Evolutionary conservation across 2,113 vertebrate genomes (phyloP), one percentile per base, ranked within the genome.

Genomic region (Cyanistes caeruleus): DNA sequence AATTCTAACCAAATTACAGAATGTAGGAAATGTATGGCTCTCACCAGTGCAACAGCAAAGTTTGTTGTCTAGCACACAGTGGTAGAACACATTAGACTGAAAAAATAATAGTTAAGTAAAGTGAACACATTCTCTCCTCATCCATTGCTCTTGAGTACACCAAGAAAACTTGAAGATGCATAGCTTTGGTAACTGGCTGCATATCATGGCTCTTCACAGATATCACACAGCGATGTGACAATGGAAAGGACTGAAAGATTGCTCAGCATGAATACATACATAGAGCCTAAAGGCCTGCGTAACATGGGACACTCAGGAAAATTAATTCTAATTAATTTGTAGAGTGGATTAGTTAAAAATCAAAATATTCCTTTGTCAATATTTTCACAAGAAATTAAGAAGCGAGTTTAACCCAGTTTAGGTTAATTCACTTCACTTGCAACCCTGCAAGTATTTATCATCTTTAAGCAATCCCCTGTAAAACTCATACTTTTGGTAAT

Each of bases 401-500:
- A 46, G 52, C 0, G 0, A 84, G 30, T 93, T 93, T 93, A 93
- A 93, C 39, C 74, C 39, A 48, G 15, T 89, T 97, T 90, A 93
- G 31, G 21, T 88, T 93, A 92, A 88, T 92, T 94, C 60, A 77
- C 23, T 77, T 86, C 16, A 78, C 81, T 94, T 89, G 75, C 79
- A 81, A 58, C 11, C 3, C 59, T 76, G 52, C 72, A 91, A 92
- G 79, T 65, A 69, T 77, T 92, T 70, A 79, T 67, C 16, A 44
- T 79, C 31, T 82, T 84, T 69, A 95, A 69, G 75, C 51, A 58
- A 93, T 95, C 75, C 82, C 94, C 92, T 65, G 63, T 55, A 83
- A 94, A 95, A 93, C 55, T 79, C 72, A 83, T 49, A 80, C 92
- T 94, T 95, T 95, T 88, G 92, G 94, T 93, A 93, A 93, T 72